Base-by-base conservation (phyloP, 2,113 vertebrate species). In the Recurvirostra avosetta region DNA sequence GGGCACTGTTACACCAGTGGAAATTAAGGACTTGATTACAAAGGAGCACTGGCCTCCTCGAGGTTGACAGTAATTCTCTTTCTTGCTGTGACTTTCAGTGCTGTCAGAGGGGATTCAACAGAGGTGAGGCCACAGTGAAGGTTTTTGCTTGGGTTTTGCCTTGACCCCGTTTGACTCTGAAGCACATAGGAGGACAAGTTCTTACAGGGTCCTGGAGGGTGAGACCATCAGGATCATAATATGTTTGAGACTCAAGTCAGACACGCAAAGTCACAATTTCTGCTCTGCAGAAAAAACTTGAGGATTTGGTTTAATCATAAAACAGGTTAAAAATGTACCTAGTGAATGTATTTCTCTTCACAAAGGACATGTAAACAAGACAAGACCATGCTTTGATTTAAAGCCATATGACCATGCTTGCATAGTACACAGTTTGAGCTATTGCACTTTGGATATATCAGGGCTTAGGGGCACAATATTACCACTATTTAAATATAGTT, bases 401-500 rank as follows among this genome's bases (percentile, higher is more conserved):
- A 84, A 90, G 11, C 15, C 5, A 3, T 19, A n/a, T 65, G 34
- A 43, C 14, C 18, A 50, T 5, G 1, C 49, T 72, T 72, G 5
- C 12, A 26, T 12, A 43, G 12, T 43, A 58, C 26, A 56, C 7
- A 25, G 36, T 68, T 59, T 53, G 79, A 86, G 15, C 41, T 71
- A 8, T 29, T 0, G 0, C 5, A 50, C 4, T 9, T 53, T 32
- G 36, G 32, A 15, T 65, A 15, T 62, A 25, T 50, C n/a, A 58
- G 26, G 15, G 38, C 7, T 86, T 58, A 73, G 38, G 29, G 27
- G 19, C 45, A 67, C 19, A 22, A 55, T 45, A 50, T 71, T 76
- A 13, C 25, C 3, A 3, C n/a, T 72, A 21, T 49, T 82, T 80
- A 86, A 76, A 62, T 62, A 50, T 9, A 8, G 38, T 27, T 36